Percentiles rank a stretch among this genome's conserved stretches.
phyloP scores from a whole-genome alignment of 2,113 vertebrate genomes.

The Otocyon megalotis region DNA sequence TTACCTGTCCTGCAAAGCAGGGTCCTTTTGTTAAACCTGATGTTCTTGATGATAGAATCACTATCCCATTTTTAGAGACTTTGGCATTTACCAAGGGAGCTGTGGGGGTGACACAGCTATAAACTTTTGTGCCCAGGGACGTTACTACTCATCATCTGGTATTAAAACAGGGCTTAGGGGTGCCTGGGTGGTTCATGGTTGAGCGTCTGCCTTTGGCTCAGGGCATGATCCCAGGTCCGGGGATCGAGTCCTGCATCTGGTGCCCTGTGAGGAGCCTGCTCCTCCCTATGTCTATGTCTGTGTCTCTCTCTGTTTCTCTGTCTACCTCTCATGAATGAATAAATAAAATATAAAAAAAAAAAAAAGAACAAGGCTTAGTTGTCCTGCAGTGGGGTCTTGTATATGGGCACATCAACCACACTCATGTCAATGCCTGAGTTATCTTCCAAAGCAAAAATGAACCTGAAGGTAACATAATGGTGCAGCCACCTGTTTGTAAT shows the following conservation, averaged over 20 bases:
- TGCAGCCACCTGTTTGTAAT: background rate
- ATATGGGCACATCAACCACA: background rate
- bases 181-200: too few relatives aligned
- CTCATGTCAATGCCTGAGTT: rapidly evolving
- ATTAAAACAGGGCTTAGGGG: background rate
- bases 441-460: background rate
- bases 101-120: background rate
- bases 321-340: too few relatives aligned
- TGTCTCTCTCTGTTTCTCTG: too few relatives aligned
- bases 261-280: too few relatives aligned
- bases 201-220: too few relatives aligned
- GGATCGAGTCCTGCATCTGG: too few relatives aligned
- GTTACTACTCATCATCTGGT: background rate
- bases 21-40: background rate
- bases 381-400: background rate
- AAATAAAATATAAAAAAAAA: too few relatives aligned
- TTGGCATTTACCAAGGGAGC: background rate
- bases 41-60: background rate
- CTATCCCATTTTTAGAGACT: background rate
- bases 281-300: too few relatives aligned
- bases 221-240: too few relatives aligned
- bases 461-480: background rate
- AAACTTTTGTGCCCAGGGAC: background rate
- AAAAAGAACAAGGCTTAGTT: background rate
- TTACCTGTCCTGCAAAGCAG: background rate